A percentile compares a stretch with the other conserved stretches of the same genome.
Evolutionary conservation across 2,888 invertebrate genomes (phyloP).

Genomic region (Phoenoteleia sp.): DNA sequence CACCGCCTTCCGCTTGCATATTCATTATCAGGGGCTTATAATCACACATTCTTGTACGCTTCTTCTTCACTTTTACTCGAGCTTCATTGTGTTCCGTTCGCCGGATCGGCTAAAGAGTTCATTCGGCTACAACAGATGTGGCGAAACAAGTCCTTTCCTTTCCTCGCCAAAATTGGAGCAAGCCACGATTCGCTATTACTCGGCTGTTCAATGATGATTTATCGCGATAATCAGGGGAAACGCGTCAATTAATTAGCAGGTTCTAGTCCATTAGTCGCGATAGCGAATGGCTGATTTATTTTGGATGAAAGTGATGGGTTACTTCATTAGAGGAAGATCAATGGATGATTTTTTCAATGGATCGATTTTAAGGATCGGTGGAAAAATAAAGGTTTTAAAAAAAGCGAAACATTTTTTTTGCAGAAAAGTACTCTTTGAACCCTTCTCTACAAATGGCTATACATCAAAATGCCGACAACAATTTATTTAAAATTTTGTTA

Average conservation of each 20-base stretch:
- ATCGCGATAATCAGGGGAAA: slow-evolving; percentile 48
- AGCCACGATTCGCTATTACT: slow-evolving; percentile 34
- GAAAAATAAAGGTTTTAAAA: no score
- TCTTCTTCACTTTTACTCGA: slow-evolving; percentile 74
- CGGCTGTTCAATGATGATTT: slow-evolving; percentile 36
- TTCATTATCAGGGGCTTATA: slow-evolving; percentile 68
- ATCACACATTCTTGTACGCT: slow-evolving; percentile 72
- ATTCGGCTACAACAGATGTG: slow-evolving; percentile 53
- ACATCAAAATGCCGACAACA: no score
- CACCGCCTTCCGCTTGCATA: slow-evolving; percentile 76
- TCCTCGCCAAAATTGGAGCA: slow-evolving; percentile 64
- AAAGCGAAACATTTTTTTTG: no score
- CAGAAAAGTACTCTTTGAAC: no score
- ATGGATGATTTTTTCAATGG: no score
- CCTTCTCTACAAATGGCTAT: no score
- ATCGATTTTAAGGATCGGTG: no score
- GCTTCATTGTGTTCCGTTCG: slow-evolving; percentile 69
- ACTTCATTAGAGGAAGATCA: no score
- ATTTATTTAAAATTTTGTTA: no score
- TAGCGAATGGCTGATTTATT: slow-evolving; percentile 32
- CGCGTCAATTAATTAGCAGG: slow-evolving; percentile 47
- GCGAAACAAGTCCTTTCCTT: slow-evolving; percentile 67
- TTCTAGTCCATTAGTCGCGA: slow-evolving; percentile 31
- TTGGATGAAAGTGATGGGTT: slow-evolving; percentile 43
- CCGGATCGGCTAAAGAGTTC: slow-evolving; percentile 59